Evolutionary conservation across 1,140 invertebrate genomes (phyloP), one percentile per base, ranked within the genome.

Genomic region (Drosophila carrolli): DNA sequence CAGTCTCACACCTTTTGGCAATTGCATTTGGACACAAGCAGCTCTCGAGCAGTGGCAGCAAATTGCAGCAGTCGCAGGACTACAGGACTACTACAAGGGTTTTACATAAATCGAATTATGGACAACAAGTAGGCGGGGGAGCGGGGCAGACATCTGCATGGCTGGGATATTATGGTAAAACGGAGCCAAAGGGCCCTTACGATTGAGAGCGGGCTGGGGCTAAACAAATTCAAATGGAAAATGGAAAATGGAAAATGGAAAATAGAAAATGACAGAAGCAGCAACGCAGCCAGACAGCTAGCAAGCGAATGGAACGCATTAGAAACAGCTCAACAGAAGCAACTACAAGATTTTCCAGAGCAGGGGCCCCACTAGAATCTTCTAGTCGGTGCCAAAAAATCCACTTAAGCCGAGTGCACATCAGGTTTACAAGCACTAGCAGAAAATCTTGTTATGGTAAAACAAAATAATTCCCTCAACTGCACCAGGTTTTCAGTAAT

Each of bases 41-140:
- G 58, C 58, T 46, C 50, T 50, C 8, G 44, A 54, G 57, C 32
- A 51, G 11, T 43, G 70, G 38, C 62, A 79, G 73, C 76, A 81
- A 81, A 77, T 82, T 83, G 75, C 75, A 75, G 70, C 71, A 57
- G 61, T 59, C 40, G 55, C 54, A 53, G 43, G 35, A 59, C 74
- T 38, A 44, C 67, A 41, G 38, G 59, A 70, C 75, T 43, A 72
- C 66, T 43, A 76, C 66, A 56, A 74, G 57, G 56, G 74, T 78
- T 82, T 82, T 82, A 70, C 79, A 82, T 82, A 82, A 82, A 82
- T 83, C 80, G 80, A 83, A 83, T 83, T 83, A 83, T 83, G 71
- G 80, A 47, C 44, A 29, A 1, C 3, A 11, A 55, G 40, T 11
- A 8, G 14, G 38, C 8, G 4, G 11, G 32, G 29, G 19, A 13